Evolutionary conservation across 2,113 vertebrate genomes (phyloP), one percentile per base, ranked within the genome.

Genomic region (Osmerus mordax): DNA sequence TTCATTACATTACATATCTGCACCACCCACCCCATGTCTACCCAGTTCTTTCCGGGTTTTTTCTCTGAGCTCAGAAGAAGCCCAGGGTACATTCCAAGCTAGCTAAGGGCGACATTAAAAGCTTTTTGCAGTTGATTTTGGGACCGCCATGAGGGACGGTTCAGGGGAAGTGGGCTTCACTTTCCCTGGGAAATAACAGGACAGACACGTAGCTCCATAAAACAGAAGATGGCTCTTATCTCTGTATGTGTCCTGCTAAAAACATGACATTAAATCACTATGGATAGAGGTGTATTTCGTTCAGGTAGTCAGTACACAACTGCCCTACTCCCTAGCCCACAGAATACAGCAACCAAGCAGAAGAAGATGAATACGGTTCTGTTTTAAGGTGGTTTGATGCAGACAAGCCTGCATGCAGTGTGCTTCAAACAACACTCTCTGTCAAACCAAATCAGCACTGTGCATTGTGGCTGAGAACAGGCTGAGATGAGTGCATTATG

Each of bases 401-500:
- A 47, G 41, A 2, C 41, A 9, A 12, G 41, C 7, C 41, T 47
- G 41, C 41, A 47, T 12, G 41, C 41, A 47, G 41, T 47, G 41
- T 47, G 8, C 41, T 47, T 47, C 41, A 47, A 47, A 47, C 41
- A 47, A 47, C 41, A 47, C 7, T 47, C 41, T 47, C 41, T 47
- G 41, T 47, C 76, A 65, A 28, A 16, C 65, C 67, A 82, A 83
- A 87, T 83, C 73, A 76, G 68, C 76, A 80, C 81, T 84, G 80
- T 73, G 60, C 78, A 73, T 56, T 25, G 13, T 63, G 81, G 75
- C 70, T 75, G 69, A 63, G 69, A 25, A 47, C 25, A 84, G 78
- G 82, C 77, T 69, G 78, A 86, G 84, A 87, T 83, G 83, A 86
- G 87, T 81, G 60, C 75, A 70, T 28, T 78, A 21, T 72, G 77